A percentile compares a stretch with the other conserved stretches of the same genome.
Conservation (phyloP, 2,113 vertebrate species). For the Lamprologus sp. region DNA sequence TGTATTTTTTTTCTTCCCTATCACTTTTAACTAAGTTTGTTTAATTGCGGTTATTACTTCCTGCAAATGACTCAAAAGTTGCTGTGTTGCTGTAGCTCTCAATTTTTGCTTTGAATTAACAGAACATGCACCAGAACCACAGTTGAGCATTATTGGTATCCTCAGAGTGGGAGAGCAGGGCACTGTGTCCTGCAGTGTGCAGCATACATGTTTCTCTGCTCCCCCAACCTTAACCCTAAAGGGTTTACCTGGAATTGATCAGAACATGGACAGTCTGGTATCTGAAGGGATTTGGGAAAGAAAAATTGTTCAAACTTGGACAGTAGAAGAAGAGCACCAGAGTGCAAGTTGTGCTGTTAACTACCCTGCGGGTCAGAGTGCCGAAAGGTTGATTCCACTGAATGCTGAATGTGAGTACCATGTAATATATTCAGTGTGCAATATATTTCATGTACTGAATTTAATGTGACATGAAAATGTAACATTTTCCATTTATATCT, state of each 20-base stretch:
- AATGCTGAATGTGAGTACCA: slow-evolving; percentile 49
- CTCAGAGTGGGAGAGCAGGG: slow-evolving; percentile 38
- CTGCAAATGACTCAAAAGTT: background rate
- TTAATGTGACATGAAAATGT: background rate
- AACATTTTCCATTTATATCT: background rate
- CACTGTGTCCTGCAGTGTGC: slow-evolving; percentile 41
- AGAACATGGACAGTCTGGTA: background rate
- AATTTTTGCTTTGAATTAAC: background rate
- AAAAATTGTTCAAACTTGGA: slow-evolving; percentile 11
- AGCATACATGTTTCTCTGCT: slow-evolving; percentile 24
- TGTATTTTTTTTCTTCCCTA: background rate
- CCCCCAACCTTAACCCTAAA: slow-evolving; percentile 22
- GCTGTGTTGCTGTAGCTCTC: background rate
- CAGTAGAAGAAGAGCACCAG: slow-evolving; percentile 4
- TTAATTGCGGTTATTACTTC: background rate
- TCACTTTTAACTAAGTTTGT: background rate
- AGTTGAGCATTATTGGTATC: slow-evolving; percentile 13
- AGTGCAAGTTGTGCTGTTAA: background rate
- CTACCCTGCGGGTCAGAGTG: background rate
- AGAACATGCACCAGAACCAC: slow-evolving; percentile 36
- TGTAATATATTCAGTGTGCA: background rate
- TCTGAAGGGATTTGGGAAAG: slow-evolving; percentile 41
- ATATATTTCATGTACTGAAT: background rate
- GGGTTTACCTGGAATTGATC: background rate
- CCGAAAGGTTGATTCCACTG: background rate